Evolutionary conservation across 2,888 invertebrate genomes (phyloP), one percentile per base, ranked within the genome.

Genomic region (Lingula anatina): DNA sequence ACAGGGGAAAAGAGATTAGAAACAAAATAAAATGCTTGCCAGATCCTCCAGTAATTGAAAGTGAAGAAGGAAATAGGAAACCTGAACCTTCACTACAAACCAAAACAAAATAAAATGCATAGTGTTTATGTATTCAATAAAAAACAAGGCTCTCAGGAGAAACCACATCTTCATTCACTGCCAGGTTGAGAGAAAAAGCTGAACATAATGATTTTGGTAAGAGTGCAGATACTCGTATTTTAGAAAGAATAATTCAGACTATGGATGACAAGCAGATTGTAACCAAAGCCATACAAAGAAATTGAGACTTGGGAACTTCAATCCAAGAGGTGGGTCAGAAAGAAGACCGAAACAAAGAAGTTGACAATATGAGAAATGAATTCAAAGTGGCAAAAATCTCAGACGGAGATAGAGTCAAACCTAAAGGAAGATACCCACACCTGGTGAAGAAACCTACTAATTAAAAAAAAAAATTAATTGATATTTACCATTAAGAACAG

Each of bases 31-130:
- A 46, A 39, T 43, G 42, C 31, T 38, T 47, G 20, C 46, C 43
- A 38, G 28, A 47, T 39, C 47, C 41, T 21, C 15, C 39, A 21
- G 42, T 5, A n/a, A 27, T 24, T 24, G 27, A n/a, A 25, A 20
- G 36, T 5, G 35, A 5, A 23, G 20, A 49, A 41, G 25, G 26
- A 49, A 36, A 49, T 31, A 35, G 31, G 18, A 12, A 49, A 53
- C 26, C 26, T 53, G 24, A 49, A 49, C 46, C 48, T 46, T 12
- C 44, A 53, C 20, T 53, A 49, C 37, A 18, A 31, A 9, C 53
- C 46, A 12, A 41, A 46, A 38, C 36, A 49, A 36, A 44, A 49
- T 18, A 36, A 37, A 23, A n/a, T n/a, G n/a, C n/a, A n/a, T n/a
- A 18, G 26, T n/a, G 15, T 15, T 18, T 46, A 26, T 23, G 26